Conservation (phyloP, 2,797 vertebrate species). For the Aulostomus chinensis region DNA sequence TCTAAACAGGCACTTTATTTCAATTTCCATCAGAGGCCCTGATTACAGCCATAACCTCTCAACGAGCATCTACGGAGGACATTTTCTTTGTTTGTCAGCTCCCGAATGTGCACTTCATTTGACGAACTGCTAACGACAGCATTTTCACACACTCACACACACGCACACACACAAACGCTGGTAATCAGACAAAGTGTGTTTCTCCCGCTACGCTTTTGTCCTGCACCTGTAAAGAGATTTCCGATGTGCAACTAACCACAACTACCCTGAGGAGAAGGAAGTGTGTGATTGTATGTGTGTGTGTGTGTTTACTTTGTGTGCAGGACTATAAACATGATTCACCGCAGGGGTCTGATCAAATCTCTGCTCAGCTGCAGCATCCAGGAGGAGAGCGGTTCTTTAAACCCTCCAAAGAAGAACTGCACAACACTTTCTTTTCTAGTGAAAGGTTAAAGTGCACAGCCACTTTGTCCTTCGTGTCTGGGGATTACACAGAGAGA, state of each 20-base stretch:
- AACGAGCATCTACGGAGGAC: slow-evolving; percentile 25
- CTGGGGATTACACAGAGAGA: slow-evolving; percentile 9
- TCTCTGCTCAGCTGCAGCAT: slow-evolving; percentile 29
- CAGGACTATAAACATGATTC: slow-evolving; percentile 48
- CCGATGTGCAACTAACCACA: slow-evolving; percentile 12
- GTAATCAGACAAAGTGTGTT: slow-evolving; percentile 25
- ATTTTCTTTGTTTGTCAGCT: slow-evolving; percentile 42
- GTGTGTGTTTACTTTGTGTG: slow-evolving; percentile 17
- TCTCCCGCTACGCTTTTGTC: slow-evolving; percentile 16
- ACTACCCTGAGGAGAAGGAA: slow-evolving; percentile 12
- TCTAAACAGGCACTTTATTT: slow-evolving; percentile 54
- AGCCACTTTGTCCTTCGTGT: slow-evolving; percentile 32
- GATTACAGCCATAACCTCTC: slow-evolving; percentile 58
- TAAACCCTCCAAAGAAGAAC: slow-evolving; percentile 12
- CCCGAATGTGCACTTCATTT: slow-evolving; percentile 42
- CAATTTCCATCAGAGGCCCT: slow-evolving; percentile 53
- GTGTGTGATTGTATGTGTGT: slow-evolving; percentile 19
- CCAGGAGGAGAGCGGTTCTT: slow-evolving; percentile 32
- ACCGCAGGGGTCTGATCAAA: slow-evolving; percentile 52
- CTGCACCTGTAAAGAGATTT: slow-evolving; percentile 37
- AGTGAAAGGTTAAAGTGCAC: slow-evolving; percentile 29
- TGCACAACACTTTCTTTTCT: slow-evolving; percentile 2
- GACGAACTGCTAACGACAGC: slow-evolving; percentile 51
- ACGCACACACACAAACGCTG: slow-evolving; percentile 31
- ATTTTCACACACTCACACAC: no score